Percentiles rank a stretch among this genome's conserved stretches.
Evolutionary conservation across 2,113 vertebrate species (phyloP).

Genomic region (Mobula hypostoma): DNA sequence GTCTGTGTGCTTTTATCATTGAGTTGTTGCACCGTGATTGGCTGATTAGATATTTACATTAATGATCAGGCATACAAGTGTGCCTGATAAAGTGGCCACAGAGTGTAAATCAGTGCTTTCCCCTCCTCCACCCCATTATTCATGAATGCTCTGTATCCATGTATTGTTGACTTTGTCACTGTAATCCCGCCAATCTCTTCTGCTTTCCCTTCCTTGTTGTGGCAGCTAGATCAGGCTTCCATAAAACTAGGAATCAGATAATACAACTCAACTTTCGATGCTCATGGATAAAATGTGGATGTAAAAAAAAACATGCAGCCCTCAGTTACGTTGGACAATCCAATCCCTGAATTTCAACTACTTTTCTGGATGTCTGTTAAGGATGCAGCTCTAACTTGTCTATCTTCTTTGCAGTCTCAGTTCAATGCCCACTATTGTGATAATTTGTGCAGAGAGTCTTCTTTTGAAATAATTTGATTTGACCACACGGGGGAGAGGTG

Average conservation of each 20-base stretch:
- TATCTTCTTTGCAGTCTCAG: neutral
- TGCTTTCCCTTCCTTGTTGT: neutral
- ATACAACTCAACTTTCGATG: neutral
- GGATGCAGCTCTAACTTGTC: neutral
- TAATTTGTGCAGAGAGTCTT: neutral
- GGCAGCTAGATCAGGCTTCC: neutral
- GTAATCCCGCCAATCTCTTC: neutral
- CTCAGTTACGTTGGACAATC: neutral
- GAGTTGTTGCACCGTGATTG: too few species aligned
- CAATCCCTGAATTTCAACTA: neutral
- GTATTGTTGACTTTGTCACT: neutral
- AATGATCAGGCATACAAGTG: too few species aligned
- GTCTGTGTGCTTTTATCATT: too few species aligned
- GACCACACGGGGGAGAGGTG: neutral
- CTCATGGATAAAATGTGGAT: neutral
- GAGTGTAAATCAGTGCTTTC: too few species aligned
- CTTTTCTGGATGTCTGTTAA: neutral
- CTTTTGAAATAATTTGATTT: neutral
- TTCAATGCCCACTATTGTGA: neutral
- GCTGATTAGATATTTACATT: too few species aligned
- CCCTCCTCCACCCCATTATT: neutral
- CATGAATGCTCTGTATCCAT: neutral
- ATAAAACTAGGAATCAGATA: neutral
- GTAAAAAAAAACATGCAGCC: neutral
- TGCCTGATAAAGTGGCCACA: too few species aligned